Conservation (phyloP, 2,888 invertebrate genomes). For the Microctonus hyperodae region DNA sequence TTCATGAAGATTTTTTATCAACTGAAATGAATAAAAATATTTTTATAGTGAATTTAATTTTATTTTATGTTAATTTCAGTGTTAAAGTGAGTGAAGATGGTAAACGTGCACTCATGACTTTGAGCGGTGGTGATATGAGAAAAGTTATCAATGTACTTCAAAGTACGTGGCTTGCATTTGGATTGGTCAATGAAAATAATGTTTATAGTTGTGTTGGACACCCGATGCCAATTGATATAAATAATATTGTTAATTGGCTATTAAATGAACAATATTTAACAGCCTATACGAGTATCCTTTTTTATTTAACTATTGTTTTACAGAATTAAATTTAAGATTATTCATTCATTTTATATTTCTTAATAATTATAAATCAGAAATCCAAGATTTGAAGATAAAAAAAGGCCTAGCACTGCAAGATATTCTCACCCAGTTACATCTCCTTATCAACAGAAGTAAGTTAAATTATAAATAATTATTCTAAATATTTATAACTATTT, state of each 20-base stretch:
- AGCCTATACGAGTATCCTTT: conserved; percentile 83
- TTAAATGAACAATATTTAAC: conserved; percentile 78
- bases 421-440: conserved; percentile 90
- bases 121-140: conserved; percentile 98
- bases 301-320: conserved; percentile 21
- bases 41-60: conserved; percentile 20
- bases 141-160: conserved; percentile 96
- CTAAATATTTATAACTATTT: too few species aligned
- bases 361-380: conserved; percentile 65
- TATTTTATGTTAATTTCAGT: conserved; percentile 34
- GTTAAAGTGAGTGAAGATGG: conserved; percentile 86
- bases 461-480: conserved; percentile 41
- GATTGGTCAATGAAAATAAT: conserved; percentile 85
- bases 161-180: conserved; percentile 93
- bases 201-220: conserved; percentile 98
- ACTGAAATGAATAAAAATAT: background rate
- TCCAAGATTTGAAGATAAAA: conserved; percentile 81
- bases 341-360: conserved; percentile 37
- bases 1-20: background rate
- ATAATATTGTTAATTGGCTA: conserved; percentile 86
- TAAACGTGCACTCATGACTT: conserved; percentile 82
- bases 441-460: conserved; percentile 86
- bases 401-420: conserved; percentile 95
- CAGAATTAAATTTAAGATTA: background rate
- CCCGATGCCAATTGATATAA: conserved; percentile 89